Evolutionary conservation across 1,140 invertebrate species (phyloP).

Genomic region (Zaprionus gabonicus): DNA sequence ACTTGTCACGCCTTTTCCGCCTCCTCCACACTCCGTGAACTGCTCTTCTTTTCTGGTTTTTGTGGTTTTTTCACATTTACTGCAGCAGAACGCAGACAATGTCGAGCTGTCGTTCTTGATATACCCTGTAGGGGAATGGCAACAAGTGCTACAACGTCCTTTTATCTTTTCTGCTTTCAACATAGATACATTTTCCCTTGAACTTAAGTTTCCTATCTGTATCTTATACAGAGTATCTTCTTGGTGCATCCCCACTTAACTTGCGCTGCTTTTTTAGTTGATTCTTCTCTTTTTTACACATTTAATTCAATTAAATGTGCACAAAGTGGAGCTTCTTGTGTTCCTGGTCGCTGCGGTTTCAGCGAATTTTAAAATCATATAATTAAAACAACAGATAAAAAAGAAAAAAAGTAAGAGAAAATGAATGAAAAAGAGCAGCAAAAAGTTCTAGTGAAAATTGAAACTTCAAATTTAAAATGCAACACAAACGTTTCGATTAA

Average conservation of each 20-base stretch:
- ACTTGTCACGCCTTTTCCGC: neutral
- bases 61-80: conserved; percentile 5
- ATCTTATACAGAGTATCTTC: neutral
- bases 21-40: neutral
- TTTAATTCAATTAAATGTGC: conserved; percentile 65
- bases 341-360: conserved; percentile 17
- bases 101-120: neutral
- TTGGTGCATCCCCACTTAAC: neutral
- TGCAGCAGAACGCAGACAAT: neutral
- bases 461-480: neutral
- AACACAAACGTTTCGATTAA: neutral
- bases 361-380: conserved; percentile 58
- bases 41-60: neutral
- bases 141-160: neutral
- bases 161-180: neutral
- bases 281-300: neutral
- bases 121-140: neutral
- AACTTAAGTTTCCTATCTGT: neutral
- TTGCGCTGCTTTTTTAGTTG: neutral
- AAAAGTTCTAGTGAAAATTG: neutral
- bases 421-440: neutral
- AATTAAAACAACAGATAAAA: conserved; percentile 38
- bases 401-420: neutral
- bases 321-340: conserved; percentile 53
- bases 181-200: no score